Percentiles rank a stretch among this genome's conserved stretches.
phyloP scores from a whole-genome alignment of 2,113 vertebrate genomes.

The Limanda limanda region DNA sequence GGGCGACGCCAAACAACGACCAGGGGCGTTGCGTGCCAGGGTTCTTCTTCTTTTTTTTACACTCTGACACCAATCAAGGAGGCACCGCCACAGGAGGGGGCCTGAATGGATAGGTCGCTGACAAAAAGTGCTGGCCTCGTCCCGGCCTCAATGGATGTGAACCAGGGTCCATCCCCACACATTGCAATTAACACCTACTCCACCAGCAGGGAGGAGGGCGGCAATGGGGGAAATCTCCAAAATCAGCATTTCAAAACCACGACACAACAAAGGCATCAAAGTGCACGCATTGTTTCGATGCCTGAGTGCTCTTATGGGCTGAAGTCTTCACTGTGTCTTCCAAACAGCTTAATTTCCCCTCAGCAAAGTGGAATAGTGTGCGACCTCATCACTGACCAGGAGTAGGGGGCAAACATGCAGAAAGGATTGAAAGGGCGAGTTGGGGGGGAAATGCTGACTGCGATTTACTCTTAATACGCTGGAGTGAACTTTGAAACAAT shows the following conservation, averaged over 20 bases:
- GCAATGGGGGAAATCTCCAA: conserved; percentile 59
- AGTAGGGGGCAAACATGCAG: conserved; percentile 23
- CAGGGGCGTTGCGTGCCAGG: conserved; percentile 59
- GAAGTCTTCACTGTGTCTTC: conserved; percentile 54
- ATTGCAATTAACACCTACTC: conserved; percentile 82
- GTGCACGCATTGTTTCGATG: conserved; percentile 58
- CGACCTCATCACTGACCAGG: conserved; percentile 52
- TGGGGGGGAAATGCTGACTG: conserved; percentile 36
- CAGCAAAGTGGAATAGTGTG: conserved; percentile 22
- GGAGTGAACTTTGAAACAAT: conserved; percentile 15
- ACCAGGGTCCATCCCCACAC: conserved; percentile 64
- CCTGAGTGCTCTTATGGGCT: conserved; percentile 48
- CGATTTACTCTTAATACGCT: conserved; percentile 17
- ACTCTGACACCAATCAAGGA: conserved; percentile 61
- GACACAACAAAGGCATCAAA: conserved; percentile 80
- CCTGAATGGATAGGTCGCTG: conserved; percentile 68
- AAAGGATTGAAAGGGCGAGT: conserved; percentile 16
- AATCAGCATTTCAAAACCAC: conserved; percentile 79
- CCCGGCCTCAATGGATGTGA: conserved; percentile 68
- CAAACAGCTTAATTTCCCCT: conserved; percentile 49
- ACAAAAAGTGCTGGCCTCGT: conserved; percentile 58
- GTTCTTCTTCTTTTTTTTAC: conserved; percentile 46
- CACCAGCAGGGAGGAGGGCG: conserved; percentile 55
- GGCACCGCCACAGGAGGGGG: conserved; percentile 55
- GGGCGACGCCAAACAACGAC: conserved; percentile 78